phyloP scores from a whole-genome alignment of 2,797 vertebrate genomes.

The Oreochromis mossambicus region DNA sequence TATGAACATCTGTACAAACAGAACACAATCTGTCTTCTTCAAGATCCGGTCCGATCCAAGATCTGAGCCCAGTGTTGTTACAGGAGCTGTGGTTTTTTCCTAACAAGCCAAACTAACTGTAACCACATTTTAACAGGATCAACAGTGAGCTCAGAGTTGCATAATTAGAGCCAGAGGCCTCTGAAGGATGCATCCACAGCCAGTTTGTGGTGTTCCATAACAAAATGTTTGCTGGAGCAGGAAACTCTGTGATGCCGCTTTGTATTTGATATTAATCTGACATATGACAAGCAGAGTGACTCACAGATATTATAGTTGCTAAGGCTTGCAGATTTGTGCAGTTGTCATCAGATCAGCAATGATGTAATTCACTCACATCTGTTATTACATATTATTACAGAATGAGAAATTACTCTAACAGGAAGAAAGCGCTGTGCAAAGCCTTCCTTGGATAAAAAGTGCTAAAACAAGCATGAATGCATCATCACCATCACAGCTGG shows the following conservation, averaged over 20 bases:
- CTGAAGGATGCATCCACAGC: neutral
- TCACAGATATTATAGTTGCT: neutral
- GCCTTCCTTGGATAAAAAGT: neutral
- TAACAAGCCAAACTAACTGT: neutral
- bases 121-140: neutral
- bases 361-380: neutral
- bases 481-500: neutral
- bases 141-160: neutral
- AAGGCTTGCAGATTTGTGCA: neutral
- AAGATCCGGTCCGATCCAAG: neutral
- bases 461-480: neutral
- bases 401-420: neutral
- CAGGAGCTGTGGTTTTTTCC: neutral
- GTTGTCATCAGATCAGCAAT: neutral
- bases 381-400: neutral
- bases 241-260: neutral
- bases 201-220: neutral
- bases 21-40: accelerated
- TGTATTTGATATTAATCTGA: neutral
- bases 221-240: neutral
- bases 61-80: neutral
- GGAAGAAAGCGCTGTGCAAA: neutral
- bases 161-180: constrained; percentile 1
- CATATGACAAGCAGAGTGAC: neutral
- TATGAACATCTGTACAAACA: neutral